A percentile compares a stretch with the other conserved stretches of the same genome.
Evolutionary conservation across 2,113 vertebrate genomes (phyloP).

Genomic region (Gambusia affinis): DNA sequence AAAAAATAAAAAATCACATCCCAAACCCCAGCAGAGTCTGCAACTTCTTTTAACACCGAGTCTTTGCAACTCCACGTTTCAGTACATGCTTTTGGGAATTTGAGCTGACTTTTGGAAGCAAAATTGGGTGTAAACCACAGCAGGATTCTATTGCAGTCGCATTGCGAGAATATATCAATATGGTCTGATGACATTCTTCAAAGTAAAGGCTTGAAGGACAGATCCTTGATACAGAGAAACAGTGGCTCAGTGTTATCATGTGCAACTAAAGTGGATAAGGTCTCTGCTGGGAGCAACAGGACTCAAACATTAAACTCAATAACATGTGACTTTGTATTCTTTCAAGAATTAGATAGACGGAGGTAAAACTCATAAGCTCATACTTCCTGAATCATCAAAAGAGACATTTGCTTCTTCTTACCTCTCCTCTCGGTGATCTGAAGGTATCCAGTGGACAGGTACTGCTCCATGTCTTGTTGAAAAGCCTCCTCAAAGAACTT

Average conservation of each 20-base stretch:
- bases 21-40: slow-evolving; percentile 15
- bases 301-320: too few relatives aligned
- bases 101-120: slow-evolving; percentile 21
- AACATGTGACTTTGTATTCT: too few relatives aligned
- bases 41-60: slow-evolving; percentile 16
- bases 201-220: slow-evolving; percentile 8
- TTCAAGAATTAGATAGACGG: background rate
- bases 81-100: slow-evolving; percentile 38
- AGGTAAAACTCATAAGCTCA: background rate
- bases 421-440: slow-evolving; percentile 95
- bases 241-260: slow-evolving; percentile 46
- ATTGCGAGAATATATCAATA: slow-evolving; percentile 32
- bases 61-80: slow-evolving; percentile 26
- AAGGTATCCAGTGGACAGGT: slow-evolving; percentile 93
- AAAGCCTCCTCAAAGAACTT: slow-evolving; percentile 98
- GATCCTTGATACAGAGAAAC: background rate
- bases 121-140: slow-evolving; percentile 31
- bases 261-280: slow-evolving; percentile 30
- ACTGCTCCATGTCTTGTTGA: slow-evolving; percentile 99
- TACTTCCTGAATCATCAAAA: slow-evolving; percentile 10
- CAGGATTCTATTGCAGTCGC: slow-evolving; percentile 37
- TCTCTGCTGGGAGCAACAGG: slow-evolving; percentile 27
- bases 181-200: slow-evolving; percentile 11
- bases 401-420: slow-evolving; percentile 63
- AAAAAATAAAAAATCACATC: slow-evolving; percentile 17